Evolutionary conservation across 2,888 invertebrate genomes (phyloP).

Genomic region (Synanthedon vespiformis): DNA sequence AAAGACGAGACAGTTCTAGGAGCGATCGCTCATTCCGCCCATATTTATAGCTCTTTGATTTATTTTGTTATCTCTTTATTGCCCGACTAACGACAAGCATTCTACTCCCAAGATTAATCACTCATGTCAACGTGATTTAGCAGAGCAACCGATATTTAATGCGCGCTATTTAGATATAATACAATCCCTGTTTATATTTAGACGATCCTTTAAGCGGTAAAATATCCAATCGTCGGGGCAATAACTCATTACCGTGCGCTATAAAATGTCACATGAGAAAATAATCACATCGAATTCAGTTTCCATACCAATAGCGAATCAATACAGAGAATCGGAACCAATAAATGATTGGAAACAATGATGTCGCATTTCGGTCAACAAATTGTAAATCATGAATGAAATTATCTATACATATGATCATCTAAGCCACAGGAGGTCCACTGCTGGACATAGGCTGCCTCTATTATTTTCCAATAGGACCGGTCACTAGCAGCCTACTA

Average conservation of each 20-base stretch:
- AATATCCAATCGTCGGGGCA: constrained; percentile 41
- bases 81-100: constrained; percentile 65
- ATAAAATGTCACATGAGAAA: constrained; percentile 11
- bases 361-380: no score
- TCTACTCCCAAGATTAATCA: constrained; percentile 66
- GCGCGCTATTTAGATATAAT: constrained; percentile 60
- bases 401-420: no score
- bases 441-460: no score
- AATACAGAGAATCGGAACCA: no score
- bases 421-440: no score
- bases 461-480: no score
- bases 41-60: constrained; percentile 68
- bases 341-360: no score
- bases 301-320: constrained; percentile 6
- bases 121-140: constrained; percentile 66
- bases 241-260: constrained; percentile 27
- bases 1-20: constrained; percentile 52
- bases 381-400: no score
- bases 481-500: no score
- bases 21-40: constrained; percentile 59
- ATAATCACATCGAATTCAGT: constrained; percentile 25
- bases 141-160: constrained; percentile 67
- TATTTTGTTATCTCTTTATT: constrained; percentile 70
- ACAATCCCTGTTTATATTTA: constrained; percentile 56
- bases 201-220: constrained; percentile 43